phyloP scores from a whole-genome alignment of 1,140 invertebrate species.

The Drosophila tani region DNA sequence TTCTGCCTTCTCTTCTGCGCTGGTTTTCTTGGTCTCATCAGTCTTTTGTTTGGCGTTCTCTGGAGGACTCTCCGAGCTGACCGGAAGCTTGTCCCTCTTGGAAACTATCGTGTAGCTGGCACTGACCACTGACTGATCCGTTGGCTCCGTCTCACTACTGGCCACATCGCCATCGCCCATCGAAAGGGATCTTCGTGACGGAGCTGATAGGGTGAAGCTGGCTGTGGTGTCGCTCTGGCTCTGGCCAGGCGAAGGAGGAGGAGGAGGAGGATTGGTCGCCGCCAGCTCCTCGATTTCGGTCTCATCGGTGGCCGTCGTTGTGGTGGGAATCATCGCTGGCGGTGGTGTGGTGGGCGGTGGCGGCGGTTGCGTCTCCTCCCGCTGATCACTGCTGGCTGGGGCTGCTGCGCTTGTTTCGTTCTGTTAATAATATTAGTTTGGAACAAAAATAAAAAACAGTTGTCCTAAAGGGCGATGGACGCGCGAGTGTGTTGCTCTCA shows the following conservation, averaged over 20 bases:
- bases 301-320: constrained; percentile 57
- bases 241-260: constrained; percentile 8
- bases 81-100: constrained; percentile 45
- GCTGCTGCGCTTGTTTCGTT: constrained; percentile 77
- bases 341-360: constrained; percentile 69
- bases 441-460: constrained; percentile 78
- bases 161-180: constrained; percentile 25
- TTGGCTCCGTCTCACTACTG: constrained; percentile 18
- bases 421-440: constrained; percentile 85
- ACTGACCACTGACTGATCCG: constrained; percentile 61
- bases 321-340: constrained; percentile 60
- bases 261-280: not conserved
- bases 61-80: not conserved
- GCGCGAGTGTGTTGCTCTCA: constrained; percentile 28
- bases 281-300: constrained; percentile 62
- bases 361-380: constrained; percentile 58
- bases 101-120: constrained; percentile 80
- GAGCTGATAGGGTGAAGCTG: constrained; percentile 74
- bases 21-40: constrained; percentile 54
- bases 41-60: constrained; percentile 60
- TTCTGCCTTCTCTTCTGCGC: constrained; percentile 9
- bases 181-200: constrained; percentile 39
- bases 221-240: constrained; percentile 74
- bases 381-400: constrained; percentile 40
- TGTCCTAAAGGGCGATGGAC: constrained; percentile 50